Base-by-base conservation (phyloP, 2,113 vertebrate genomes). In the Melanocharis versteri region DNA sequence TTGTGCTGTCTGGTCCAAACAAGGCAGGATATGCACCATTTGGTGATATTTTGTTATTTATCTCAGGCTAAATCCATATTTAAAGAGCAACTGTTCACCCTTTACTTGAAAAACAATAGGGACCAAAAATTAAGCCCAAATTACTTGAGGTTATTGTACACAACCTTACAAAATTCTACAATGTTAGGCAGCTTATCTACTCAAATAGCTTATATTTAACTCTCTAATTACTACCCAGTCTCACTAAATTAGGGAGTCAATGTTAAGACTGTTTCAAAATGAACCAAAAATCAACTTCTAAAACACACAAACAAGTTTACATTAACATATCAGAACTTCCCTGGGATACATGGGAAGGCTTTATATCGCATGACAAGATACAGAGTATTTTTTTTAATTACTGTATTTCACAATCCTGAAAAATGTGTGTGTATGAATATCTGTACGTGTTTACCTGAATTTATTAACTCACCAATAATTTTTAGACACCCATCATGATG, bases 401-500 rank as follows among this genome's bases (percentile, higher is more conserved):
- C 19, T 47, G 4, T 51, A 80, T 57, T 72, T 53, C 45, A 23
- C 15, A 91, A 30, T 11, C n/a, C 53, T 64, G 31, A 76, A 76
- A 69, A 57, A 39, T 3, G 7, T 17, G 8, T 10, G 6, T 28
- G 8, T 24, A 23, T 9, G 18, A 60, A 13, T 33, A 77, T 10
- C 15, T 19, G 40, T 8, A 23, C 8, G 15, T 0, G 2, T 75
- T 45, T 8, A 54, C 10, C 42, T 56, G 33, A 53, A 48, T 47
- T 70, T 78, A 65, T 48, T 58, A 81, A 94, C 98, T 98, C 95
- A 99, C 99, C 99, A 50, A 99, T 99, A 51, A 99, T 99, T 97
- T 99, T 99, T 60, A 99, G 98, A 96, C 99, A 99, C 7, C 99
- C 99, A 51, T 99, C 99, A 40, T 98, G 86, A 30, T 99, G 99